A percentile compares a stretch with the other conserved stretches of the same genome.
Conservation (phyloP, 1,140 invertebrate species). For the Bilobella aurantiaca region DNA sequence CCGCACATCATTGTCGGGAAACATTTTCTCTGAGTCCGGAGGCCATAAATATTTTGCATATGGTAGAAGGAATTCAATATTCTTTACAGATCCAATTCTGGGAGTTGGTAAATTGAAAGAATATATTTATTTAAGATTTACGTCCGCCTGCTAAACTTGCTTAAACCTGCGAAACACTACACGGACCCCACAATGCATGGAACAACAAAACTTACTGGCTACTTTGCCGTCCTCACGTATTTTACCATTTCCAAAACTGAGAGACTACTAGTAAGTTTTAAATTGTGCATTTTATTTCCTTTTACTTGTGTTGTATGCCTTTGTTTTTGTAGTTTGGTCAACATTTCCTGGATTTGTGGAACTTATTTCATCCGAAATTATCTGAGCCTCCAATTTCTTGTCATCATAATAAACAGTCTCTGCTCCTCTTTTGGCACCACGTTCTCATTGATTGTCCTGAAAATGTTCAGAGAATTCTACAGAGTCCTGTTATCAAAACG, state of each 20-base stretch:
- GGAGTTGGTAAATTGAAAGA: neutral
- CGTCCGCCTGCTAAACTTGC: constrained; percentile 41
- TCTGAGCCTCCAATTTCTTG: constrained; percentile 89
- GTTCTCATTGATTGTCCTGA: constrained; percentile 83
- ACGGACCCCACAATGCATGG: constrained; percentile 73
- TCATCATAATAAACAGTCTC: constrained; percentile 87
- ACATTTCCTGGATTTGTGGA: constrained; percentile 83
- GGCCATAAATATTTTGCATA: constrained; percentile 66
- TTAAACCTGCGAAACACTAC: constrained; percentile 72
- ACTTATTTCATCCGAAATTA: constrained; percentile 83
- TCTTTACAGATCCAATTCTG: neutral
- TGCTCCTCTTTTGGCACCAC: constrained; percentile 85
- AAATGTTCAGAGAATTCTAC: constrained; percentile 75
- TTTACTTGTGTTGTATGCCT: too few species aligned
- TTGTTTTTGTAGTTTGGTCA: constrained; percentile 62
- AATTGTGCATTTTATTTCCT: constrained; percentile 16
- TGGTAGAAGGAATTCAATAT: constrained; percentile 48
- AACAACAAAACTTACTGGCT: constrained; percentile 79
- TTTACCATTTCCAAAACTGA: constrained; percentile 79
- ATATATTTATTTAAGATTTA: constrained; percentile 23
- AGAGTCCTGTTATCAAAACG: constrained; percentile 70
- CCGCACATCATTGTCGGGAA: constrained; percentile 36
- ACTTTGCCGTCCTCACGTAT: constrained; percentile 80
- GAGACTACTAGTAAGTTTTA: constrained; percentile 70
- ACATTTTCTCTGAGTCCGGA: constrained; percentile 49